Percentiles rank a stretch among this genome's conserved stretches.
phyloP scores from a whole-genome alignment of 2,113 vertebrate species.

The Romanogobio albipinnatus region DNA sequence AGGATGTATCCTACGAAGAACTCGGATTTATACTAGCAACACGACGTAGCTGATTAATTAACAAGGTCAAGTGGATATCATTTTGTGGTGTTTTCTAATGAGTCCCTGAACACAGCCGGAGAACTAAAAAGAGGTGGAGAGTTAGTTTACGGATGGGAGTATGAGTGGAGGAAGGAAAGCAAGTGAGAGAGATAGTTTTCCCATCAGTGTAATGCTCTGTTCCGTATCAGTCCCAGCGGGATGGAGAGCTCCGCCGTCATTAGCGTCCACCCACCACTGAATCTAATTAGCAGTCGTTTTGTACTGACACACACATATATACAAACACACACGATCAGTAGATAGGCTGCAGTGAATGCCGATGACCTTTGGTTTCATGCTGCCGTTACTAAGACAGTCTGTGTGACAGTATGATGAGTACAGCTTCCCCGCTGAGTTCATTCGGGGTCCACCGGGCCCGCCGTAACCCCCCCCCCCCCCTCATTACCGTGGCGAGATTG shows the following conservation, averaged over 20 bases:
- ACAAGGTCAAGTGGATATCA: constrained; percentile 49
- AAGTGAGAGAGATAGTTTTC: constrained; percentile 40
- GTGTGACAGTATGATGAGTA: constrained; percentile 63
- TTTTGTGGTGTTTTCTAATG: constrained; percentile 48
- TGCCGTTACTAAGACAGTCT: constrained; percentile 63
- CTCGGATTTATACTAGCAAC: constrained; percentile 11
- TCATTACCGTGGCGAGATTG: constrained; percentile 75
- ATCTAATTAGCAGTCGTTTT: constrained; percentile 51
- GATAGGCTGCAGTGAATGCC: neutral
- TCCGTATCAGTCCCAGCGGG: constrained; percentile 55
- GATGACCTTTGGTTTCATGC: constrained; percentile 59
- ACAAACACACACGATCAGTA: neutral
- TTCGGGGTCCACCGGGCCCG: constrained; percentile 13
- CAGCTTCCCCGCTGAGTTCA: constrained; percentile 54
- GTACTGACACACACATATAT: constrained; percentile 42
- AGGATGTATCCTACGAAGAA: neutral
- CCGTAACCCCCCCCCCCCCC: constrained; percentile 56
- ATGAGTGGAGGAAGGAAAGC: constrained; percentile 7
- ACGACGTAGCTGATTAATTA: constrained; percentile 47
- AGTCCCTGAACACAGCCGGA: constrained; percentile 35
- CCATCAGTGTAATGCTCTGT: constrained; percentile 50
- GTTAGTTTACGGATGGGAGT: neutral
- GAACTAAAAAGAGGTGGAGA: constrained; percentile 5
- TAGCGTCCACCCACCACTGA: constrained; percentile 55
- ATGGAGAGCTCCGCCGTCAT: constrained; percentile 47